Evolutionary conservation across 2,113 vertebrate species (phyloP).

Genomic region (Pomatostomus ruficeps): DNA sequence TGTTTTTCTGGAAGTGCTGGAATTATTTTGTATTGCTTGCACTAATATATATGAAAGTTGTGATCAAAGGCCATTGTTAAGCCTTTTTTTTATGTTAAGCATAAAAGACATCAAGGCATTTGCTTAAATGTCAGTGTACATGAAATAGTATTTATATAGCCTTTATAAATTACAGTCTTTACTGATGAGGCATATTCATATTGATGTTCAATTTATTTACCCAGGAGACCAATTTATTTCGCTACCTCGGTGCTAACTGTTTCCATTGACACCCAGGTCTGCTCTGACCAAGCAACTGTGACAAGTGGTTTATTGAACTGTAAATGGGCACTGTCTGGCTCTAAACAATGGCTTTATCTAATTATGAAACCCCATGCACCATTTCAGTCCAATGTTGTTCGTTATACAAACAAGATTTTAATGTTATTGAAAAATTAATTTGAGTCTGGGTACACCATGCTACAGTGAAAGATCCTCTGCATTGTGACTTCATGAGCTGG

Average conservation of each 20-base stretch:
- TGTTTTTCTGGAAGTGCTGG: background rate
- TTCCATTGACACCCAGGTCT: slow-evolving; percentile 79
- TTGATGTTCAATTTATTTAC: slow-evolving; percentile 78
- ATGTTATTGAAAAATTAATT: slow-evolving; percentile 22
- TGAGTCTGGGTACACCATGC: background rate
- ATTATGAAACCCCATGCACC: slow-evolving; percentile 70
- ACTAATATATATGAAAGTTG: background rate
- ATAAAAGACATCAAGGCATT: slow-evolving; percentile 4
- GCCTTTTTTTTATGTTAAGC: background rate
- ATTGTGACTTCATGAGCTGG: background rate
- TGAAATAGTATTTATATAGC: slow-evolving; percentile 67
- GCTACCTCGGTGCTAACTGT: slow-evolving; percentile 71
- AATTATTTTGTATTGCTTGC: background rate
- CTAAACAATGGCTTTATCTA: slow-evolving; percentile 78
- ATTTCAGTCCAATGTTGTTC: slow-evolving; percentile 35
- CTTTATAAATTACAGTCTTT: slow-evolving; percentile 72
- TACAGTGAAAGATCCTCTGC: background rate
- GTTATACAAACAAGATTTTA: slow-evolving; percentile 39
- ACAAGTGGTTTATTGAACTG: slow-evolving; percentile 87
- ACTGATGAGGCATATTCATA: slow-evolving; percentile 70
- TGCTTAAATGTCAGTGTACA: slow-evolving; percentile 49
- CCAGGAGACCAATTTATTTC: slow-evolving; percentile 86
- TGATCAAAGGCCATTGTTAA: background rate
- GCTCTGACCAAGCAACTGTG: slow-evolving; percentile 81
- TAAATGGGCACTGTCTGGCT: slow-evolving; percentile 75